Conservation (phyloP, 1,140 invertebrate species). For the Drosophila albomicans region DNA sequence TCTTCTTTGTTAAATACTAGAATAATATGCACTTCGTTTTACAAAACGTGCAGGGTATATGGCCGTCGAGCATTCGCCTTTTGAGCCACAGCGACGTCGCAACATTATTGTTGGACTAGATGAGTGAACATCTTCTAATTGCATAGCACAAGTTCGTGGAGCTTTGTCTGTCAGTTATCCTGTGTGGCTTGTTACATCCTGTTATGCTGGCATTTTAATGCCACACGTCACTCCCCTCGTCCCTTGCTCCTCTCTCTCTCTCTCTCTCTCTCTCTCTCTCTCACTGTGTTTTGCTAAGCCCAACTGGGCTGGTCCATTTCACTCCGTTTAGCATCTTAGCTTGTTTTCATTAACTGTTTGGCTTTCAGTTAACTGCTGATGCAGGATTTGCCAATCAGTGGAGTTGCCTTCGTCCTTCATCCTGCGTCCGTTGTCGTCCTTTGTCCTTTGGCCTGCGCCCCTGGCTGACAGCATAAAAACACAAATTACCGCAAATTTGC, state of each 20-base stretch:
- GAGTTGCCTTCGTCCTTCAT: conserved; percentile 22
- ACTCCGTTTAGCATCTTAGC: conserved; percentile 29
- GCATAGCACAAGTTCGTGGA: conserved; percentile 29
- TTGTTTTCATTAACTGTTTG: conserved; percentile 57
- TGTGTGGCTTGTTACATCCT: conserved; percentile 23
- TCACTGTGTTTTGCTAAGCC: too few relatives aligned
- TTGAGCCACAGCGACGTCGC: background rate
- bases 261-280: background rate
- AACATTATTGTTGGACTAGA: conserved; percentile 24
- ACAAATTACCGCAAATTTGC: conserved; percentile 63
- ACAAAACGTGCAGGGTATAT: background rate
- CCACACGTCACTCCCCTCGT: conserved; percentile 1
- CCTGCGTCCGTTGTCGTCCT: background rate
- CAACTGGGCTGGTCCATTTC: background rate
- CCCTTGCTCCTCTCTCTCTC: too few relatives aligned
- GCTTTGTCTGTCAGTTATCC: conserved; percentile 44
- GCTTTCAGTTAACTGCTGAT: conserved; percentile 71
- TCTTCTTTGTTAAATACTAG: too few relatives aligned
- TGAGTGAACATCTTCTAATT: conserved; percentile 39
- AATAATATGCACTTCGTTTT: too few relatives aligned
- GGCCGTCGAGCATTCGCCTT: background rate
- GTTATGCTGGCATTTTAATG: conserved; percentile 39
- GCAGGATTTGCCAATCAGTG: conserved; percentile 75
- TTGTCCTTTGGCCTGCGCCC: conserved; percentile 14
- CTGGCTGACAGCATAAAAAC: conserved; percentile 33